phyloP scores from a whole-genome alignment of 2,113 vertebrate species.

The Nicator chloris region DNA sequence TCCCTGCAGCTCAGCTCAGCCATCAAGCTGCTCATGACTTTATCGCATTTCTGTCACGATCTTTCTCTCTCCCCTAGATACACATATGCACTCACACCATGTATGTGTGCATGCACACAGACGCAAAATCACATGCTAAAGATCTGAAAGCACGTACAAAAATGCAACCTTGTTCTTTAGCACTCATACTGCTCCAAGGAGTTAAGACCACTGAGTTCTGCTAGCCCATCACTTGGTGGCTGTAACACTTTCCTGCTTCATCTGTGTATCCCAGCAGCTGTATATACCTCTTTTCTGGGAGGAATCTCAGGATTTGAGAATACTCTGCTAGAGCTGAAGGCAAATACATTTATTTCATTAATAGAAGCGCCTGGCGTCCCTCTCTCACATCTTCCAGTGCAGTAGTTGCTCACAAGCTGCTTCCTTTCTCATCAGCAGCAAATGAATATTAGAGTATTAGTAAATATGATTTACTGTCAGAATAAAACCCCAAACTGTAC shows the following conservation, averaged over 20 bases:
- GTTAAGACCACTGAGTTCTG: not conserved
- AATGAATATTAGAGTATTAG: not conserved
- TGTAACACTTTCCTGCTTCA: not conserved
- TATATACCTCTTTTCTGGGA: not conserved
- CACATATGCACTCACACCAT: accelerated
- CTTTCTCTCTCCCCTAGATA: not conserved
- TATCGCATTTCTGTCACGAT: not conserved
- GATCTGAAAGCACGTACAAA: not conserved
- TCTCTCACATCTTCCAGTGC: not conserved
- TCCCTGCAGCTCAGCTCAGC: not conserved
- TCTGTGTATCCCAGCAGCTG: not conserved
- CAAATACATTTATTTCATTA: not conserved
- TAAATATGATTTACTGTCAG: not conserved
- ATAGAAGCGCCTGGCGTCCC: not conserved
- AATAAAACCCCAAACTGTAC: not conserved
- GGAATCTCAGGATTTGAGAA: not conserved
- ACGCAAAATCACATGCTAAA: not conserved
- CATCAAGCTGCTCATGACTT: not conserved
- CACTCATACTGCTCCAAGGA: not conserved
- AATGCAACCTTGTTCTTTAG: not conserved
- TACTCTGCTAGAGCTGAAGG: not conserved
- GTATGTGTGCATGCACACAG: accelerated
- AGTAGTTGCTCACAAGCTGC: not conserved
- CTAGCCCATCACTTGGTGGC: not conserved
- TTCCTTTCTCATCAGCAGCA: not conserved